A percentile compares a stretch with the other conserved stretches of the same genome.
Conservation (phyloP, 2,113 vertebrate genomes). For the Mesocricetus auratus region DNA sequence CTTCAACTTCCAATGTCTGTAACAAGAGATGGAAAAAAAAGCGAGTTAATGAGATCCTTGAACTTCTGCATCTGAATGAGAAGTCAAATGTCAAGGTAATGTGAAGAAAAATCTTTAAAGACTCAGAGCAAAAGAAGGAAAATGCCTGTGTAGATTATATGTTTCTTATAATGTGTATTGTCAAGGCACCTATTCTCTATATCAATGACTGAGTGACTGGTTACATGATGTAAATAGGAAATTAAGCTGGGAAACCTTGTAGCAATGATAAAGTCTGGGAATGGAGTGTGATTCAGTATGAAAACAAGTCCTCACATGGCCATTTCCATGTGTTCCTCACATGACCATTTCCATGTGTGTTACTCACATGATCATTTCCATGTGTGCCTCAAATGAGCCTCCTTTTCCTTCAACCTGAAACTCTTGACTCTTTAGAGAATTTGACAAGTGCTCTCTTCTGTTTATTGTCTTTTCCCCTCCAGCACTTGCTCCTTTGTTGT, state of each 20-base stretch:
- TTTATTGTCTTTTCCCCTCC: neutral
- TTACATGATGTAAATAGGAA: neutral
- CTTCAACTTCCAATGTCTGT: slow-evolving; percentile 92
- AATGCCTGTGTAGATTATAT: too few relatives aligned
- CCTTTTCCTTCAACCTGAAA: neutral
- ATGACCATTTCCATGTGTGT: too few relatives aligned
- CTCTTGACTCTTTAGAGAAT: neutral
- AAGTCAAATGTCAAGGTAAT: slow-evolving; percentile 96
- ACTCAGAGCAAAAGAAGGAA: too few relatives aligned
- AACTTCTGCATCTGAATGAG: slow-evolving; percentile 92
- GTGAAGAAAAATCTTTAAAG: too few relatives aligned
- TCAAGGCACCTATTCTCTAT: too few relatives aligned
- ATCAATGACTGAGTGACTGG: too few relatives aligned
- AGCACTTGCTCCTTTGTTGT: neutral
- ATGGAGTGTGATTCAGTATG: neutral
- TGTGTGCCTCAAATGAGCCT: too few relatives aligned
- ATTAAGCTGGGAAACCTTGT: neutral
- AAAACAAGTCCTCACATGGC: neutral
- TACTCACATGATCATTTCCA: too few relatives aligned
- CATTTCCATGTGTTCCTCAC: too few relatives aligned
- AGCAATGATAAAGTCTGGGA: too few relatives aligned
- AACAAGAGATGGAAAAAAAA: slow-evolving; percentile 88
- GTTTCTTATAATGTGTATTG: too few relatives aligned
- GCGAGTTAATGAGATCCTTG: slow-evolving; percentile 90
- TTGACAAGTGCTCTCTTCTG: neutral